Evolutionary conservation across 1,140 invertebrate species (phyloP).

Genomic region (Leptinotarsa defecta): DNA sequence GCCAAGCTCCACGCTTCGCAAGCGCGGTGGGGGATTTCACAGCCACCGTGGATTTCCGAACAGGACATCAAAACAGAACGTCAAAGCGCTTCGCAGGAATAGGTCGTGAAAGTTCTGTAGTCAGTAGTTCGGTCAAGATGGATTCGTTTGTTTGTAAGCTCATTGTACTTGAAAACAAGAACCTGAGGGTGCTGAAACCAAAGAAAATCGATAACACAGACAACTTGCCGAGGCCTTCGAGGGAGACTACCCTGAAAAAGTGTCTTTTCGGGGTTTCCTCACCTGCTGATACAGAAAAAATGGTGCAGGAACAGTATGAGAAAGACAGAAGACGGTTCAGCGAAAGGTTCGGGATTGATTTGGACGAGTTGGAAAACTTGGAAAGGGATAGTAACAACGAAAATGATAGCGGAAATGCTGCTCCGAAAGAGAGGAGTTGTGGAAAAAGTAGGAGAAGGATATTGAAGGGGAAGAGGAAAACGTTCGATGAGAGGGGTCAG

Average conservation of each 20-base stretch:
- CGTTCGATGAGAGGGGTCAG: conserved; percentile 15
- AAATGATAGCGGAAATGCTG: conserved; percentile 20
- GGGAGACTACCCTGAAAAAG: conserved; percentile 29
- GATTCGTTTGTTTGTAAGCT: conserved; percentile 35
- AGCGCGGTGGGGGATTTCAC: background rate
- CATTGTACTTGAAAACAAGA: conserved; percentile 30
- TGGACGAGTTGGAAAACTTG: conserved; percentile 38
- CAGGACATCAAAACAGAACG: background rate
- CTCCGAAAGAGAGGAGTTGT: background rate
- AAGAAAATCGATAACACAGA: conserved; percentile 25
- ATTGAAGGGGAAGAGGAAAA: conserved; percentile 16
- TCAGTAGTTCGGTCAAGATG: conserved; percentile 1
- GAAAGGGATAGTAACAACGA: conserved; percentile 37
- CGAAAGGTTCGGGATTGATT: conserved; percentile 39
- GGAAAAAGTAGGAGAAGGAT: background rate
- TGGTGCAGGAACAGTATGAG: conserved; percentile 42
- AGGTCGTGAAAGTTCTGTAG: background rate
- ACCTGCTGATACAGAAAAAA: conserved; percentile 35
- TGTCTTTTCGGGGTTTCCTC: conserved; percentile 42
- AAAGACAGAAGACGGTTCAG: conserved; percentile 38
- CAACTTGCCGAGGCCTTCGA: conserved; percentile 14
- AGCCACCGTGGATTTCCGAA: background rate
- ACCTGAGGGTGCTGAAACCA: conserved; percentile 27
- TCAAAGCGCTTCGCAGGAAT: background rate
- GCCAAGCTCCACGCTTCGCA: background rate